These are phyloP conservation scores for Chelonus formosanus DNA, from an alignment of 2,888 invertebrate genomes.

Conservation along the genomic window DNA sequence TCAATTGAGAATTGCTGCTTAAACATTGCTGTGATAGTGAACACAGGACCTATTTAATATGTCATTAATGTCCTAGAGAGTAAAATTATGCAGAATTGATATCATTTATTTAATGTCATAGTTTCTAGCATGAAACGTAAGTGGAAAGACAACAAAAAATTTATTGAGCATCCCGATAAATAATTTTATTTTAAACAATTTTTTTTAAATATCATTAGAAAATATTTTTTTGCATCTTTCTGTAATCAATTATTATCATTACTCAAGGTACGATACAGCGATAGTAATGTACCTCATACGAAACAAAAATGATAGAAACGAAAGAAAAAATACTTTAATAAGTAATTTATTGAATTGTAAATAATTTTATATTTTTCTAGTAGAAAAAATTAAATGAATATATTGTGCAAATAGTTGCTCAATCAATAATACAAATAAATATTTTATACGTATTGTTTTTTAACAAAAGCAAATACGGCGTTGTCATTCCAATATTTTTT, in stretches of 20 bases:
- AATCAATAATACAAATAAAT: constrained; percentile 55
- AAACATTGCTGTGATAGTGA: constrained; percentile 61
- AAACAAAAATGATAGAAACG: neutral
- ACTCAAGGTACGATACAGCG: constrained; percentile 45
- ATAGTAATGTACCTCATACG: constrained; percentile 47
- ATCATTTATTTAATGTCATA: too few species aligned
- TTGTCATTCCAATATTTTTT: constrained; percentile 53
- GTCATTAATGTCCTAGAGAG: neutral
- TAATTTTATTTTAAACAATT: neutral
- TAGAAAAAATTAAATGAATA: constrained; percentile 42
- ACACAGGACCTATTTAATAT: constrained; percentile 58
- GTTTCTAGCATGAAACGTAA: neutral
- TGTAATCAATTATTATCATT: constrained; percentile 37
- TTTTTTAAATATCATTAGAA: constrained; percentile 30
- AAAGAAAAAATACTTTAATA: constrained; percentile 37
- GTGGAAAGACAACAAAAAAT: constrained; percentile 29
- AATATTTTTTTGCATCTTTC: constrained; percentile 33
- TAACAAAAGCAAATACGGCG: constrained; percentile 53
- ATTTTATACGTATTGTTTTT: constrained; percentile 60
- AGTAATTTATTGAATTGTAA: constrained; percentile 62
- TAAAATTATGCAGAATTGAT: too few species aligned
- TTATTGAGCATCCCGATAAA: constrained; percentile 1
- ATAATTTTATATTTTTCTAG: constrained; percentile 63
- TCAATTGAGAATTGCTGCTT: constrained; percentile 49
- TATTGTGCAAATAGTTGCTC: constrained; percentile 57